A percentile compares a stretch with the other conserved stretches of the same genome.
Conservation (phyloP, 2,113 vertebrate species). For the Cryptotis parvus region DNA sequence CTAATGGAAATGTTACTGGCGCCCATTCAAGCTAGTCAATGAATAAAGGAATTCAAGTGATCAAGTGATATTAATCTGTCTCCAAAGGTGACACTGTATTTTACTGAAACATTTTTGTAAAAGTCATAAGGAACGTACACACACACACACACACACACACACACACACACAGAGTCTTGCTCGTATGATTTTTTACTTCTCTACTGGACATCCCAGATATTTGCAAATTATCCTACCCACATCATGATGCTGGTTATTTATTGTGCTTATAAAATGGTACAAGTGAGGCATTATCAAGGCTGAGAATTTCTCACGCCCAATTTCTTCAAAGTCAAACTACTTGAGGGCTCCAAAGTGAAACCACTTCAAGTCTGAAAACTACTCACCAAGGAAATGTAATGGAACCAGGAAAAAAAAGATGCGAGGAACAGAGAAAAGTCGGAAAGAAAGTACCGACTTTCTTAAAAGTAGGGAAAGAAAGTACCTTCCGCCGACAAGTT, state of each 20-base stretch:
- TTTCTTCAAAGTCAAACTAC: conserved; percentile 59
- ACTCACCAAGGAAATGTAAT: conserved; percentile 24
- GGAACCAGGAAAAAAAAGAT: neutral
- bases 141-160: neutral
- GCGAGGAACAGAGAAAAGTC: neutral
- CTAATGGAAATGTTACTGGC: too few relatives aligned
- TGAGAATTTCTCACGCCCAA: conserved; percentile 59
- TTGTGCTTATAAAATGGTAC: conserved; percentile 56
- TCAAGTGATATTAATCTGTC: too few relatives aligned
- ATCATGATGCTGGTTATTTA: conserved; percentile 39
- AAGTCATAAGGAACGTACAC: neutral
- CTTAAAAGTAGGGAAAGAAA: neutral
- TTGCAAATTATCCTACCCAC: neutral
- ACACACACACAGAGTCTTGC: too few relatives aligned
- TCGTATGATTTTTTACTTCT: neutral
- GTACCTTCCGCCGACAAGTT: neutral
- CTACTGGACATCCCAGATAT: conserved; percentile 20
- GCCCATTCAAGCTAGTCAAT: too few relatives aligned
- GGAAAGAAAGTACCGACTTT: conserved; percentile 8
- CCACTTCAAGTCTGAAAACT: conserved; percentile 68
- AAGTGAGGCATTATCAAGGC: neutral
- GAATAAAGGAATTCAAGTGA: too few relatives aligned
- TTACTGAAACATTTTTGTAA: conserved; percentile 12
- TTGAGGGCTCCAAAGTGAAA: conserved; percentile 61
- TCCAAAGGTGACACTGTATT: neutral